Evolutionary conservation across 2,113 vertebrate genomes (phyloP).

Genomic region (Eclectus roratus): DNA sequence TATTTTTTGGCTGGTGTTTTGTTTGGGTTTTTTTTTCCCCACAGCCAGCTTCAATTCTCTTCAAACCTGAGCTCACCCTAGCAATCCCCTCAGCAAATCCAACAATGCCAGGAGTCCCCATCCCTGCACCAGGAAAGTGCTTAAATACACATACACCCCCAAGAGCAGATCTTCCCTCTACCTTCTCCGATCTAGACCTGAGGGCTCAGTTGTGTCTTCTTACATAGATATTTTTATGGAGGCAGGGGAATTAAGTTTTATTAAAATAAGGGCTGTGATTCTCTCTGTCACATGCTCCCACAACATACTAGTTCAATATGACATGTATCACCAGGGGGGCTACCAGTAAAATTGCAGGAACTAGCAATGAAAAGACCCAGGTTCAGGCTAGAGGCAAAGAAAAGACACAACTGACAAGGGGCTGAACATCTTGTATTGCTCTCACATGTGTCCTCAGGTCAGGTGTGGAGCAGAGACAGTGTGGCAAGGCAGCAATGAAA

Average conservation of each 20-base stretch:
- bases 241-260: slow-evolving; percentile 13
- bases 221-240: background rate
- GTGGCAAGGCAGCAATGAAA: slow-evolving; percentile 2
- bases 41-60: background rate
- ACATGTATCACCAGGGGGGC: slow-evolving; percentile 24
- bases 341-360: slow-evolving; percentile 16
- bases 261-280: slow-evolving; percentile 24
- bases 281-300: slow-evolving; percentile 24
- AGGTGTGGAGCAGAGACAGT: background rate
- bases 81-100: background rate
- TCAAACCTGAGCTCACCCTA: background rate
- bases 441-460: slow-evolving; percentile 38
- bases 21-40: background rate
- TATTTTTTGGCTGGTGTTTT: background rate
- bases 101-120: background rate
- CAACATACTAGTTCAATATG: background rate
- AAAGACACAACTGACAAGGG: background rate
- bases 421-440: slow-evolving; percentile 8
- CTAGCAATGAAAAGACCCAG: background rate
- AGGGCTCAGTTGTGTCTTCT: background rate
- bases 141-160: background rate
- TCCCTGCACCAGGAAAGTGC: background rate
- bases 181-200: background rate
- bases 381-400: slow-evolving; percentile 7
- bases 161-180: background rate